A percentile compares a stretch with the other conserved stretches of the same genome.
These are phyloP conservation scores for Drosophila neonasuta DNA, from an alignment of 2,888 invertebrate species.

Conservation along the genomic window DNA sequence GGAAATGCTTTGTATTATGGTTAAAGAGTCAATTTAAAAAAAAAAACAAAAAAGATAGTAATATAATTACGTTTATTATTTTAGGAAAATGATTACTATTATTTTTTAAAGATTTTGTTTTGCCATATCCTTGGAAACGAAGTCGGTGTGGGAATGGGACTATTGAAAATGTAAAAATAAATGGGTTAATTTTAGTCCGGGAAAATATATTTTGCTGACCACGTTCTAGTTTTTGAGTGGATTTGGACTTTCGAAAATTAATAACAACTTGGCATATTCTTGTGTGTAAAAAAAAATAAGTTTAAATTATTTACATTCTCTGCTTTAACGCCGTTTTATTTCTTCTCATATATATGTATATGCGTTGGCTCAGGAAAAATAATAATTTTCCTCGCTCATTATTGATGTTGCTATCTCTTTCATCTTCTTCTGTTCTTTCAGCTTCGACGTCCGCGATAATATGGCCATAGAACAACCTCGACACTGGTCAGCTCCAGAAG, in stretches of 20 bases:
- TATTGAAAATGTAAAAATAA: conserved; percentile 66
- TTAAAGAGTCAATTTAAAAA: no score
- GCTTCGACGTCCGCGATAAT: conserved; percentile 93
- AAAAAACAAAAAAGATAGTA: no score
- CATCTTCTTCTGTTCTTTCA: conserved; percentile 80
- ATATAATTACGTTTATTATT: no score
- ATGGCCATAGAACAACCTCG: conserved; percentile 88
- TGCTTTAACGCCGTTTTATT: conserved; percentile 7
- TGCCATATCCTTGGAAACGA: no score
- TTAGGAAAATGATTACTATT: no score
- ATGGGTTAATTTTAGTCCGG: conserved; percentile 59
- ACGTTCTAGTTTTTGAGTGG: neutral
- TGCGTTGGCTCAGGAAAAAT: conserved; percentile 23
- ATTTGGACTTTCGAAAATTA: conserved; percentile 41
- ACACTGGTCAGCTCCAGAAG: conserved; percentile 93
- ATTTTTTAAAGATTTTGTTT: no score
- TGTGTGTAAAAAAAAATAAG: neutral
- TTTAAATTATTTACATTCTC: conserved; percentile 43
- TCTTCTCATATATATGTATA: neutral
- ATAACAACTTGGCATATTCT: conserved; percentile 36
- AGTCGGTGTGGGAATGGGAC: conserved; percentile 15
- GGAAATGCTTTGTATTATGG: no score
- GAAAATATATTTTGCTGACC: conserved; percentile 19
- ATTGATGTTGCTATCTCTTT: neutral
- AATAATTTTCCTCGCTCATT: conserved; percentile 42